phyloP scores from a whole-genome alignment of 2,113 vertebrate genomes.

The Pelvicachromis taeniatus region DNA sequence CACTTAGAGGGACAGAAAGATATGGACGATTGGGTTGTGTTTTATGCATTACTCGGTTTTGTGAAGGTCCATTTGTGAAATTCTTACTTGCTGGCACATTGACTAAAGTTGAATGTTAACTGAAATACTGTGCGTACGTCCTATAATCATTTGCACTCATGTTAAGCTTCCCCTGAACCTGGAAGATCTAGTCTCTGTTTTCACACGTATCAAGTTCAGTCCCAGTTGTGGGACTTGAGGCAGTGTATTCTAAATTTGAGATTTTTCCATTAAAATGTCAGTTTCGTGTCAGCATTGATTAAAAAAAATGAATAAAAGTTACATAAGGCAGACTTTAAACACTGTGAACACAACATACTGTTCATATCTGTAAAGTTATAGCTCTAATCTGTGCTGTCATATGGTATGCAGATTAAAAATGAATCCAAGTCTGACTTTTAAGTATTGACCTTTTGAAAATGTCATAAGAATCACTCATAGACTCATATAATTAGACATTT shows the following conservation, averaged over 20 bases:
- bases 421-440: background rate
- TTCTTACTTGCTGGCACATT: background rate
- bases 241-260: background rate
- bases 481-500: background rate
- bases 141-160: background rate
- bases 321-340: background rate
- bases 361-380: background rate
- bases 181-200: background rate
- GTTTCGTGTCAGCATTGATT: background rate
- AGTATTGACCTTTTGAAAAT: background rate
- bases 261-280: background rate
- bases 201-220: background rate
- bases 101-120: background rate
- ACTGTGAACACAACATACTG: background rate
- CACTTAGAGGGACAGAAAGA: no score
- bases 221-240: background rate
- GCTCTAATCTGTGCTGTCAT: background rate
- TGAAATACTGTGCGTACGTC: background rate
- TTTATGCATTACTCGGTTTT: background rate
- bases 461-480: background rate
- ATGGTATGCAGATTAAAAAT: background rate
- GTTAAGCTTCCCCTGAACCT: background rate
- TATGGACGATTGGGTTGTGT: background rate
- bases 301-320: background rate
- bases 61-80: fast-evolving